Percentiles rank a stretch among this genome's conserved stretches.
Evolutionary conservation across 1,140 invertebrate species (phyloP).

Genomic region (Caenorhabditis latens): DNA sequence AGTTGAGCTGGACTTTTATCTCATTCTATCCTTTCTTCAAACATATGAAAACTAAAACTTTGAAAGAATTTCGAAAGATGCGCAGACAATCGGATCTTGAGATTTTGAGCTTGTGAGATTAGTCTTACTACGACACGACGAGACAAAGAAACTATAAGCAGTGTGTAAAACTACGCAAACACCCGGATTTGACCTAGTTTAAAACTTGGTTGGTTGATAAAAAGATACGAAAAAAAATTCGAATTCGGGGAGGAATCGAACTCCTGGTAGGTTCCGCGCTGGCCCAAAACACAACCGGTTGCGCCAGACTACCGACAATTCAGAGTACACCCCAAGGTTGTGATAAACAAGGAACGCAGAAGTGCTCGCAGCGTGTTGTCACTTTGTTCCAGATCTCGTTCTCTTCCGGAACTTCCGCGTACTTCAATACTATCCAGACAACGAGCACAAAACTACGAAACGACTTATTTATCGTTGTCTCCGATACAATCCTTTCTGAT

Average conservation of each 20-base stretch:
- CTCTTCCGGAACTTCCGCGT: constrained; percentile 7
- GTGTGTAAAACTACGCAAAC: neutral
- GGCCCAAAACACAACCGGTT: too few relatives aligned
- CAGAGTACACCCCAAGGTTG: too few relatives aligned
- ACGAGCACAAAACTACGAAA: constrained; percentile 21
- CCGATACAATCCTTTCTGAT: constrained; percentile 2
- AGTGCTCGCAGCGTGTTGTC: neutral
- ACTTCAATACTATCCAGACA: neutral
- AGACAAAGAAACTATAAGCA: constrained; percentile 11
- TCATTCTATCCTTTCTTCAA: neutral
- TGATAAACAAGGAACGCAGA: too few relatives aligned
- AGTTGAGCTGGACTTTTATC: constrained; percentile 19
- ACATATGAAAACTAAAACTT: too few relatives aligned
- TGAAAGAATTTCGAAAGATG: neutral
- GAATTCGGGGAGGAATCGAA: too few relatives aligned
- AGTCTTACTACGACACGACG: neutral
- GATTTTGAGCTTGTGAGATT: neutral
- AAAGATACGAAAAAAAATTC: too few relatives aligned
- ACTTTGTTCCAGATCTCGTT: constrained; percentile 9
- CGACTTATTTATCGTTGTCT: neutral
- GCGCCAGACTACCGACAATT: too few relatives aligned
- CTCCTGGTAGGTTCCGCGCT: too few relatives aligned
- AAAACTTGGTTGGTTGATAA: too few relatives aligned
- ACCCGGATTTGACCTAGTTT: too few relatives aligned
- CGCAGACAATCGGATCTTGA: neutral